Percentiles rank a stretch among this genome's conserved stretches.
Conservation (phyloP, 2,888 invertebrate genomes). For the Acrobasis repandana region DNA sequence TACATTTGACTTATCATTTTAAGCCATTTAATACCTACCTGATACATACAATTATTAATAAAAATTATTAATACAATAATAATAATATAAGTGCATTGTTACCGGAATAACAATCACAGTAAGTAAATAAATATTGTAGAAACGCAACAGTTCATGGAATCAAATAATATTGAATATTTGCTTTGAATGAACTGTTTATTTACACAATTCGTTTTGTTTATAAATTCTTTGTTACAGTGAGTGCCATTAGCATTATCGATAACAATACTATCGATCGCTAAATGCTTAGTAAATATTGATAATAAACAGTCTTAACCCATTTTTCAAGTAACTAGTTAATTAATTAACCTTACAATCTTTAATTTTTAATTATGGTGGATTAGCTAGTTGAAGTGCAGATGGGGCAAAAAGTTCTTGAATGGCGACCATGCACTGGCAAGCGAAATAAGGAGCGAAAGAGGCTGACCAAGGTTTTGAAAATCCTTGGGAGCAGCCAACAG, state of each 20-base stretch:
- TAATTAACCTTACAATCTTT: too few species aligned
- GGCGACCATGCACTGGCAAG: too few species aligned
- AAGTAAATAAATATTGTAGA: neutral
- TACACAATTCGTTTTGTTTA: constrained; percentile 6
- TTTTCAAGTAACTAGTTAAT: neutral
- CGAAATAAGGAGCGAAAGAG: too few species aligned
- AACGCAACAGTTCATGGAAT: neutral
- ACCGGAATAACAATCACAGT: neutral
- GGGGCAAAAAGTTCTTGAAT: too few species aligned
- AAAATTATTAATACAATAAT: too few species aligned
- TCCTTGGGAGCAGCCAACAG: too few species aligned
- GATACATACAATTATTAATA: too few species aligned
- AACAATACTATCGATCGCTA: constrained; percentile 2
- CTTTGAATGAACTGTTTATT: neutral
- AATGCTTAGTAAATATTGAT: constrained; percentile 7
- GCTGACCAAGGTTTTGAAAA: too few species aligned
- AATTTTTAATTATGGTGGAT: too few species aligned
- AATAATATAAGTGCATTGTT: neutral
- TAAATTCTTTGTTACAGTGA: constrained; percentile 4
- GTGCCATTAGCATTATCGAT: constrained; percentile 16
- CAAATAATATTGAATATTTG: neutral
- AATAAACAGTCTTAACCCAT: constrained; percentile 1
- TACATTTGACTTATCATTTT: too few species aligned
- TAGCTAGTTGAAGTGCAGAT: too few species aligned
- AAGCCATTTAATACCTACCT: too few species aligned